Conservation (phyloP, 2,888 invertebrate genomes). For the Syrphus vitripennis region DNA sequence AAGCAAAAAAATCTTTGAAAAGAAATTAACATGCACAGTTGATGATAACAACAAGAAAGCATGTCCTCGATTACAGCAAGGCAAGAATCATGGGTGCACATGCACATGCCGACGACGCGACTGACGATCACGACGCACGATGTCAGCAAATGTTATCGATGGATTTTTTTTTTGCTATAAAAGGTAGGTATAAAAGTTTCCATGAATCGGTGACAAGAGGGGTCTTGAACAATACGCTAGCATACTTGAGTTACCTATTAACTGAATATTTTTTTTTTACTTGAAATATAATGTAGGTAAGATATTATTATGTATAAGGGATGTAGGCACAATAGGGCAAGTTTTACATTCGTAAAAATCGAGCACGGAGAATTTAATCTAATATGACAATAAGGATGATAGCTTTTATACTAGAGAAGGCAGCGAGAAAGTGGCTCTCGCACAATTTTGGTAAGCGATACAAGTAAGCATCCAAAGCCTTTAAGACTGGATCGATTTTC, state of each 20-base stretch:
- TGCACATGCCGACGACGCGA: background rate
- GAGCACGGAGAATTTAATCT: background rate
- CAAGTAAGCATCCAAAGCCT: background rate
- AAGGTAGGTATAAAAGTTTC: constrained; percentile 1
- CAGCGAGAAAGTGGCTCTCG: background rate
- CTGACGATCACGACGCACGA: background rate
- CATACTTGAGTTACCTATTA: constrained; percentile 10
- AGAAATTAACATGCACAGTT: constrained; percentile 11
- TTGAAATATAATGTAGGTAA: background rate
- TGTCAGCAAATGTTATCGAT: constrained; percentile 9
- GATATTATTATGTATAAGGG: too few relatives aligned
- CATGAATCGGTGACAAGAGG: constrained; percentile 14
- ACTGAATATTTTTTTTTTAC: background rate
- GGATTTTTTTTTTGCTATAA: constrained; percentile 1
- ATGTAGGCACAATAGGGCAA: background rate
- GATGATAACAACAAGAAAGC: constrained; percentile 1
- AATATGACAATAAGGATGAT: background rate
- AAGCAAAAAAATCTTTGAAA: background rate
- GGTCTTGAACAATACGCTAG: constrained; percentile 35
- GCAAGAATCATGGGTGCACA: background rate
- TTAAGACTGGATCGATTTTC: background rate
- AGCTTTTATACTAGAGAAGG: too few relatives aligned
- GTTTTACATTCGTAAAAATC: background rate
- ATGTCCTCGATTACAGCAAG: background rate
- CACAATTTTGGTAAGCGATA: background rate